Evolutionary conservation across 2,797 vertebrate genomes (phyloP), one percentile per base, ranked within the genome.

Genomic region (Enteromius anoplus): DNA sequence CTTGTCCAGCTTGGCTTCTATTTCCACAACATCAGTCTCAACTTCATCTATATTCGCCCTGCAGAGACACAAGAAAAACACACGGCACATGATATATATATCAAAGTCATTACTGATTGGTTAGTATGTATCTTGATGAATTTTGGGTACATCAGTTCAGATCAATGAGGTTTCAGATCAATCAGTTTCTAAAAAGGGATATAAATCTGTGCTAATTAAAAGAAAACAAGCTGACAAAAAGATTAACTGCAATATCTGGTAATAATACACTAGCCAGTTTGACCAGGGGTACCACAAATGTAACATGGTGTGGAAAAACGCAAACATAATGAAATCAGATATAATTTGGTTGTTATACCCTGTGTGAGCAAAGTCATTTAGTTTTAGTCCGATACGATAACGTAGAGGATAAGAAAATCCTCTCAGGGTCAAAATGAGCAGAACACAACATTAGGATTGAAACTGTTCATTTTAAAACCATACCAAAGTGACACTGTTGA

Each of bases 11-110:
- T 96, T 97, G 5, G 94, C 94, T 88, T 97, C 96, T 0, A 96
- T 94, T 92, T 97, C 96, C 84, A 95, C 96, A 87, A 96, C 96
- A 87, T 97, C 96, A 0, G 96, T 96, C 79, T 97, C 96, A 86
- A 97, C 96, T 88, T 97, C 96, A 77, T 97, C 96, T 0, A 97
- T 95, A 64, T 95, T 95, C 0, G 96, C 96, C 94, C 96, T 96
- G 92, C 17, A 82, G 83, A 65, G 40, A 83, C 64, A 85, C 51
- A 83, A 82, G 47, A 34, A 40, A 75, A 51, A 66, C 10, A 40
- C 32, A 55, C 51, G 40, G 40, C 40, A 42, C 40, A 78, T 49
- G 19, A 64, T 2, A n/a, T 10, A 47, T 29, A 32, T 19, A 14
- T 77, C 58, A 77, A 19, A 32, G 26, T 29, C 23, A 64, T 40